Percentiles rank a stretch among this genome's conserved stretches.
These are phyloP conservation scores for Riparia riparia DNA, from an alignment of 2,113 vertebrate species.

Conservation along the genomic window DNA sequence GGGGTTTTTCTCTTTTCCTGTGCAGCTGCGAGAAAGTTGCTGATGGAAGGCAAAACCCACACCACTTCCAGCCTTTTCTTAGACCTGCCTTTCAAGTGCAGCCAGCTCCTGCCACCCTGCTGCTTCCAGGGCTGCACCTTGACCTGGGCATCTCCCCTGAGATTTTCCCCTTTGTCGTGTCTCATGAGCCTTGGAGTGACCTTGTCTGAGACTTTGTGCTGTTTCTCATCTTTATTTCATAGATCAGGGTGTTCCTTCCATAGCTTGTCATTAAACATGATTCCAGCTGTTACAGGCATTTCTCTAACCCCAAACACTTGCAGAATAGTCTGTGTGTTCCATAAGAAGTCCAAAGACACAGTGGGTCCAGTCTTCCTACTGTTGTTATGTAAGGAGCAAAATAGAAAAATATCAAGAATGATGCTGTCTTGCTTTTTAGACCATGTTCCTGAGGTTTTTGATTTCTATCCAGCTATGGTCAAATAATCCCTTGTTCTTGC, in stretches of 20 bases:
- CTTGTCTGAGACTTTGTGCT: background rate
- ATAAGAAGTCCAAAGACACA: background rate
- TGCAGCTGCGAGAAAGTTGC: background rate
- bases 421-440: slow-evolving; percentile 26
- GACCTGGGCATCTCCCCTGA: background rate
- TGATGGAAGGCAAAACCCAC: background rate
- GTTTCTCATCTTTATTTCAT: background rate
- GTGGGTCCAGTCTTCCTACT: background rate
- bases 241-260: background rate
- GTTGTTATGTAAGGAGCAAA: background rate
- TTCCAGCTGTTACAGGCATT: background rate
- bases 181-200: background rate
- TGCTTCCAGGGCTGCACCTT: background rate
- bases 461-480: slow-evolving; percentile 59
- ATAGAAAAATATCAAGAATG: background rate
- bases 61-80: background rate
- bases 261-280: background rate
- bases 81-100: background rate
- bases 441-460: slow-evolving; percentile 49
- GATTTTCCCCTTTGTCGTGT: background rate
- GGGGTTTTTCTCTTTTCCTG: background rate
- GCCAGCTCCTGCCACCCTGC: background rate
- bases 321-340: background rate
- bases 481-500: slow-evolving; percentile 69
- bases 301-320: background rate